Evolutionary conservation across 1,140 invertebrate genomes (phyloP), one percentile per base, ranked within the genome.

Genomic region (Anoplophora glabripennis): DNA sequence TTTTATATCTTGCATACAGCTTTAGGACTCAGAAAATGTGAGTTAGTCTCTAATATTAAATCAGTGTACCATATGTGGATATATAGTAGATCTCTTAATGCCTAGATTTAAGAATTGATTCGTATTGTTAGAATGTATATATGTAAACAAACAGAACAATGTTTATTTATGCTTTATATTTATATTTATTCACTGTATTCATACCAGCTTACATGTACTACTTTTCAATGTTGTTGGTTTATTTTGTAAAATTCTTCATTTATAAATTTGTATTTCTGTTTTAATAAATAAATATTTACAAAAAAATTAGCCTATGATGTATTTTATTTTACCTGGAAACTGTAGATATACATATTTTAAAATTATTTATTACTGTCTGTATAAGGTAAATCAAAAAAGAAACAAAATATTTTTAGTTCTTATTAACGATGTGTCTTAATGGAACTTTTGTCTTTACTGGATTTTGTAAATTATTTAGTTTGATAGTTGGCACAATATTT

Each of bases 31-130:
- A 18, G 18, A 34, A 48, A 53, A 53, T 55, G 51, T 54, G 54
- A 53, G 59, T 59, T 67, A 70, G 68, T 66, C 70, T 69, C 69
- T 69, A 71, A 72, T 66, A 68, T 68, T n/a, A 71, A 66, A 72
- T 75, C 70, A 72, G 71, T 75, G 73, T 75, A 75, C 67, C 64
- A 74, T 74, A 74, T 75, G 73, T 75, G 70, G 73, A 75, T 75
- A 75, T 75, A 68, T 65, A 63, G 65, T 74, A 74, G 71, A 71
- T 70, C 64, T 65, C 64, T 62, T 62, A 58, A 58, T 53, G 44
- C 28, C 48, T 65, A 65, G 57, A 52, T 48, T 59, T 62, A 49
- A 61, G 56, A 65, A 57, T 21, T 42, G 35, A 56, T 56, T 63
- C 45, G 59, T 59, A 66, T 52, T 42, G 51, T 54, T 61, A 65